Evolutionary conservation across 2,888 invertebrate species (phyloP), one percentile per base, ranked within the genome.

Genomic region (Belgica antarctica): DNA sequence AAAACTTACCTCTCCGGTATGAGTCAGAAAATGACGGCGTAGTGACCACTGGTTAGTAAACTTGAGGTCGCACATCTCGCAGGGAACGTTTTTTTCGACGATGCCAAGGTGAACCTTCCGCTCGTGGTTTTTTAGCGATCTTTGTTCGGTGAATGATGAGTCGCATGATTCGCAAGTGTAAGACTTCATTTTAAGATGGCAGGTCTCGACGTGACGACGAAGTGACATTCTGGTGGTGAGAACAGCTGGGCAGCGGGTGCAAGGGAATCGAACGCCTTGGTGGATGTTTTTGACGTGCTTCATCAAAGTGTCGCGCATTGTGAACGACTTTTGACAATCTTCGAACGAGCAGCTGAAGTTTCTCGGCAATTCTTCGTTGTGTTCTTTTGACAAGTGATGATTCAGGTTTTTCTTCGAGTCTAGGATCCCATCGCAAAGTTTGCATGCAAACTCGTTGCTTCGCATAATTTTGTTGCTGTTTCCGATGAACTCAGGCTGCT

Each of bases 1-100:
- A n/a, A 24, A 59, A 19, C 2, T 59, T 24, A 24, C 59, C 22
- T 59, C 59, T 59, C 59, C 59, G 3, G 59, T 27, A 19, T 59
- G 59, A 22, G 59, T 59, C 12, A 59, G 10, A 2, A 27, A 15
- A 59, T 59, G 59, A n/a, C 59, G 59, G 10, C 59, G 2, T 2
- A 59, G 27, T 19, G 59, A 59, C 59, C 59, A 59, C 15, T 25
- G n/a, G 15, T 59, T 59, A 1, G 27, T 25, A 25, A 59, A 59
- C 3, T 25, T 1, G 2, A 59, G n/a, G 3, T 24, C 25, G 25
- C 59, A 59, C 10, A 27, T 10, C 5, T 27, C 27, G n/a, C 59
- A 59, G 7, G 59, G 59, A 59, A 59, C 22, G 2, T 25, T 59
- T 8, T 59, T 59, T 3, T 27, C 8, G n/a, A 12, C 25, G 7